Evolutionary conservation across 1,140 invertebrate species (phyloP), one percentile per base, ranked within the genome.

Genomic region (Heliconius congener): DNA sequence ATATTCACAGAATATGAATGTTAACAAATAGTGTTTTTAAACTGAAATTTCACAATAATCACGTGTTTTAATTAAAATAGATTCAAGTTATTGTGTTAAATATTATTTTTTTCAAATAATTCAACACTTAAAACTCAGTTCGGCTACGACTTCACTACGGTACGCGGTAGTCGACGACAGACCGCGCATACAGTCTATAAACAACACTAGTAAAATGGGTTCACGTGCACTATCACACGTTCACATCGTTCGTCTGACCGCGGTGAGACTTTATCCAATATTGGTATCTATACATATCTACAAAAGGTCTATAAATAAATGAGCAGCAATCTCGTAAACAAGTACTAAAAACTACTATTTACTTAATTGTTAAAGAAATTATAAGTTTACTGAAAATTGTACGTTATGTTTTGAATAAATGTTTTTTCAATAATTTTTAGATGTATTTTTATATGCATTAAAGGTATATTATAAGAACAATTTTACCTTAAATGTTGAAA

Each of bases 221-320:
- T 84, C 84, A 88, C 87, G 84, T 87, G 88, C 84, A 83, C 81
- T 82, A 84, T 79, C 83, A 83, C 86, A 89, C 83, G 81, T 85
- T 82, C 77, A 52, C 81, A 82, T 82, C 74, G 39, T 79, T 76
- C 72, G 60, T 71, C 80, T 81, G 52, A 34, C 39, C 34, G 30
- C n/a, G 76, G 3, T 11, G 23, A 39, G 34, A 1, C 30, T 79
- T 72, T 72, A 78, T n/a, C 39, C 52, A 50, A 78, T 74, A 66
- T 23, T 78, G 74, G 66, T 55, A 71, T 71, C 66, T 77, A 77
- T 72, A 23, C 18, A 9, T 18, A 52, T 52, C 3, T 0, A 55
- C n/a, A 52, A 77, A 77, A 77, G 76, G 76, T 27, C n/a, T 77
- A 77, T 71, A 77, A 77, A 72, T 77, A 72, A 77, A 72, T 77